phyloP scores from a whole-genome alignment of 2,113 vertebrate species.

The Neoarius graeffei region DNA sequence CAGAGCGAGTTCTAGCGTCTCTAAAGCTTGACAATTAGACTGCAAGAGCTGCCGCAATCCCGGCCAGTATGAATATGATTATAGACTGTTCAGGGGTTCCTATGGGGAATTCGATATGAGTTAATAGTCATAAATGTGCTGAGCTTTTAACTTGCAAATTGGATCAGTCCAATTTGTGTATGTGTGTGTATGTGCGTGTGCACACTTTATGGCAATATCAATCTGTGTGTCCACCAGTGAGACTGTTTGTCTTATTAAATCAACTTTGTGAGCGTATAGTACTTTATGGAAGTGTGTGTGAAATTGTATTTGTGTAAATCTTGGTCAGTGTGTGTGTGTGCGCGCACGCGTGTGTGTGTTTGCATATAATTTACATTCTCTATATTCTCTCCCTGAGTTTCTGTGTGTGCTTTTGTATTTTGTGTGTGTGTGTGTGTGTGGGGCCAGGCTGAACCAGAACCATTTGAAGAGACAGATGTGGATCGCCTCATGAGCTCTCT shows the following conservation, averaged over 20 bases:
- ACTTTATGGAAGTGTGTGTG: neutral
- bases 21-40: constrained; percentile 13
- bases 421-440: too few relatives aligned
- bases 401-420: neutral
- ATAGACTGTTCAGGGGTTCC: constrained; percentile 60
- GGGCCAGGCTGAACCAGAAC: constrained; percentile 88
- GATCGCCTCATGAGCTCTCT: constrained; percentile 84
- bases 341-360: neutral
- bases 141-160: constrained; percentile 49
- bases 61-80: constrained; percentile 64
- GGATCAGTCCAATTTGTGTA: constrained; percentile 16
- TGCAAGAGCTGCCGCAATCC: constrained; percentile 60
- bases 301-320: neutral
- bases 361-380: neutral
- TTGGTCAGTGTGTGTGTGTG: neutral
- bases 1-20: constrained; percentile 27
- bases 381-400: neutral
- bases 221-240: constrained; percentile 2
- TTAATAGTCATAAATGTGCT: constrained; percentile 56
- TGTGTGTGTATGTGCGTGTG: constrained; percentile 25
- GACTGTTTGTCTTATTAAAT: constrained; percentile 10
- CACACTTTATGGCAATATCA: neutral
- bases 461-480: constrained; percentile 93
- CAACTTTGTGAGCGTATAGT: neutral
- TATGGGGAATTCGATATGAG: constrained; percentile 55